Evolutionary conservation across 2,888 invertebrate genomes (phyloP).

Genomic region (Tetramorium bicarinatum): DNA sequence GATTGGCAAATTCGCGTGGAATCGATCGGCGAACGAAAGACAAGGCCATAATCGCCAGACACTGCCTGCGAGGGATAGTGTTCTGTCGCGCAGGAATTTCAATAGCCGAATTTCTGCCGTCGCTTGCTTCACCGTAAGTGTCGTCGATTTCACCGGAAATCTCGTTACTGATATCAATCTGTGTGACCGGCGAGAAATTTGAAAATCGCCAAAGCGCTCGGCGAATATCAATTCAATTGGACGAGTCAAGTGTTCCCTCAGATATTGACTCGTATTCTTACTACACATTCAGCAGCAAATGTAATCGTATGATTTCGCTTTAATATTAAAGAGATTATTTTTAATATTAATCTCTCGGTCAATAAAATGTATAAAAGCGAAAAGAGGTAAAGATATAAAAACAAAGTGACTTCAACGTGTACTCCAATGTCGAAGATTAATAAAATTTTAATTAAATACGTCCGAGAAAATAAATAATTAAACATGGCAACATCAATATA

Average conservation of each 20-base stretch:
- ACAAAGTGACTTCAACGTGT: not conserved
- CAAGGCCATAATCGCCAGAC: constrained; percentile 46
- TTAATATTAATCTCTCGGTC: not conserved
- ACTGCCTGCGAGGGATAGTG: constrained; percentile 22
- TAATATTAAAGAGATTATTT: not conserved
- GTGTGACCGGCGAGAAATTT: constrained; percentile 12
- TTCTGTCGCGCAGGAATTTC: constrained; percentile 55
- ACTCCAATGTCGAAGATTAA: not conserved
- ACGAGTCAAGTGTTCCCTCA: not conserved
- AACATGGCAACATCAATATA: not conserved
- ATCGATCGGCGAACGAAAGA: constrained; percentile 53
- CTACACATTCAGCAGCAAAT: not conserved
- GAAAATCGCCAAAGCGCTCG: constrained; percentile 26
- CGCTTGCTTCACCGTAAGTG: constrained; percentile 31
- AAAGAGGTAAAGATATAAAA: not conserved
- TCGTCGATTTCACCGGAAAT: constrained; percentile 34
- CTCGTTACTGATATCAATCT: constrained; percentile 28
- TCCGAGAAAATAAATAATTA: not conserved
- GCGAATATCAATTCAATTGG: constrained; percentile 41
- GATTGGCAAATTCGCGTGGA: constrained; percentile 40
- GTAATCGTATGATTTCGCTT: not conserved
- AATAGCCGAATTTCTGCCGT: constrained; percentile 56
- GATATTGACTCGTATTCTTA: constrained; percentile 4
- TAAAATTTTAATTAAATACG: constrained; percentile 1
- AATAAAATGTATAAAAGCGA: not conserved